Percentiles rank a stretch among this genome's conserved stretches.
Evolutionary conservation across 2,888 invertebrate species (phyloP).

Genomic region (Kryphioiulus occultus): DNA sequence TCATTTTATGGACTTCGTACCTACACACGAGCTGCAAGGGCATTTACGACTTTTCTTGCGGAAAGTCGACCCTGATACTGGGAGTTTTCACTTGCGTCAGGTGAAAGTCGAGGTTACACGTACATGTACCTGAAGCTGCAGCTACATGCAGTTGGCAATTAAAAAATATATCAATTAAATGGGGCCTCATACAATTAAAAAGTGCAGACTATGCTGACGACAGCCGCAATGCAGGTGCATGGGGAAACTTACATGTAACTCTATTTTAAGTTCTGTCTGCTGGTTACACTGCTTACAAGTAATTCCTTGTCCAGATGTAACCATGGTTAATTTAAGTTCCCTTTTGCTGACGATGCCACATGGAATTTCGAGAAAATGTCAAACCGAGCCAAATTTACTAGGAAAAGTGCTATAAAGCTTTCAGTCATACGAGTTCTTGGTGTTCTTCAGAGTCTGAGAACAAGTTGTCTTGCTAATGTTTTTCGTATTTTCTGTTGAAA

Average conservation of each 20-base stretch:
- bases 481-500: no score
- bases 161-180: neutral
- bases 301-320: neutral
- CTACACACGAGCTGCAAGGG: neutral
- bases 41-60: neutral
- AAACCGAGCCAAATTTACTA: no score
- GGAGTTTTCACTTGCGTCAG: neutral
- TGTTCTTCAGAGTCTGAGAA: no score
- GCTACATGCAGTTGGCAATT: neutral
- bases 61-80: neutral
- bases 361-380: no score
- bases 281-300: neutral
- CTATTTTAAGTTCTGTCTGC: neutral
- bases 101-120: conserved; percentile 23
- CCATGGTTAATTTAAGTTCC: neutral
- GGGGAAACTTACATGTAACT: neutral
- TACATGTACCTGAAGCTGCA: neutral
- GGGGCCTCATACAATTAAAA: neutral
- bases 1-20: neutral
- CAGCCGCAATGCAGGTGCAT: neutral
- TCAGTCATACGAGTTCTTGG: no score
- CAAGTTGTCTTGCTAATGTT: no score
- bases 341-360: neutral
- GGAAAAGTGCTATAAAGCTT: no score
- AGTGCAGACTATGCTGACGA: neutral